Conservation (phyloP, 2,888 invertebrate species). For the Pecten maximus region DNA sequence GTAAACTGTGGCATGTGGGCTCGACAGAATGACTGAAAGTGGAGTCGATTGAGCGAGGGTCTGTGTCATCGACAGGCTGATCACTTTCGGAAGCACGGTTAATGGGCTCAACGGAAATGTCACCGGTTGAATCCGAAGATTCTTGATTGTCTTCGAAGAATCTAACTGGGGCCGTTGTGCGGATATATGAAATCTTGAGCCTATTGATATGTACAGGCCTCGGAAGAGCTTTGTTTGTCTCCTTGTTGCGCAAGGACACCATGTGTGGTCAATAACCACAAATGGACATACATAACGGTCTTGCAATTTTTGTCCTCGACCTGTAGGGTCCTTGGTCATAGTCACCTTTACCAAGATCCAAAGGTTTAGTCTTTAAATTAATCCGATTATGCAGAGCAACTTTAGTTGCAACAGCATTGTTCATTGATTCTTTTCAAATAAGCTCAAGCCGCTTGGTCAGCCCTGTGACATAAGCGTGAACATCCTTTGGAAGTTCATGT, state of each 20-base stretch:
- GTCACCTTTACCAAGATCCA: slow-evolving; percentile 17
- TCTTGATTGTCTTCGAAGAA: background rate
- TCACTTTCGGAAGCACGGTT: no score
- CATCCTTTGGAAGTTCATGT: slow-evolving; percentile 45
- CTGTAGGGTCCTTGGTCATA: slow-evolving; percentile 36
- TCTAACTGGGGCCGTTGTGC: slow-evolving; percentile 37
- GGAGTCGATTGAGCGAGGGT: no score
- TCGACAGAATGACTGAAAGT: no score
- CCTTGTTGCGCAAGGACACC: slow-evolving; percentile 35
- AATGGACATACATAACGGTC: slow-evolving; percentile 41
- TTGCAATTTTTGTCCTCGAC: slow-evolving; percentile 45
- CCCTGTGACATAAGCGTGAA: slow-evolving; percentile 36
- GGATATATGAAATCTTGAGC: slow-evolving; percentile 47
- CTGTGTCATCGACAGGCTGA: no score
- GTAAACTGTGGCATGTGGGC: no score
- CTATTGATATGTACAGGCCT: slow-evolving; percentile 51
- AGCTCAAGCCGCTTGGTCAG: background rate
- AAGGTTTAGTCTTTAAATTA: background rate
- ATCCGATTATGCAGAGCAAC: background rate
- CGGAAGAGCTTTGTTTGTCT: slow-evolving; percentile 22
- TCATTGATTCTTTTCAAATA: slow-evolving; percentile 23
- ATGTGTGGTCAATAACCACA: slow-evolving; percentile 42
- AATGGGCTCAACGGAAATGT: no score
- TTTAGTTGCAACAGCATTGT: slow-evolving; percentile 37
- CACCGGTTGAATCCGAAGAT: no score